A percentile compares a stretch with the other conserved stretches of the same genome.
phyloP scores from a whole-genome alignment of 2,888 invertebrate genomes.

The Coleophora flavipennella region DNA sequence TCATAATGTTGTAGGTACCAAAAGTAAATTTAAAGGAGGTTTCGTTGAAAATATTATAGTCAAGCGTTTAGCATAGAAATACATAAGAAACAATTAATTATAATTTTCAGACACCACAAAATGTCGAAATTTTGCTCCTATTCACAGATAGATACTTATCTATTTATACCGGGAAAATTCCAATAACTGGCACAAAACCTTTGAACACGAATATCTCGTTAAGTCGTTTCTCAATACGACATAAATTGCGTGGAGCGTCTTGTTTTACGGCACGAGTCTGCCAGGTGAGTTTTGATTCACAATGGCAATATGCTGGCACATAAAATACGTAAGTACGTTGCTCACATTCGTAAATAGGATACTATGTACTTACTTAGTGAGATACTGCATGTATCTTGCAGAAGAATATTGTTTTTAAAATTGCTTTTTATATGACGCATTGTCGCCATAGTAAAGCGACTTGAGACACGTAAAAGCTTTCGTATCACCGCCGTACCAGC shows the following conservation, averaged over 20 bases:
- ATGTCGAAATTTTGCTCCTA: too few species aligned
- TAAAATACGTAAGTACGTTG: conserved; percentile 32
- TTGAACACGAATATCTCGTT: conserved; percentile 3
- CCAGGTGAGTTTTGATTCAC: conserved; percentile 16
- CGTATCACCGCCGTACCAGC: conserved; percentile 17
- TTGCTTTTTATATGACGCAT: conserved; percentile 33
- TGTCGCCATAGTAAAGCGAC: conserved; percentile 37
- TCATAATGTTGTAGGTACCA: too few species aligned
- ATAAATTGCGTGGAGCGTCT: neutral
- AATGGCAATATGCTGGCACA: conserved; percentile 31
- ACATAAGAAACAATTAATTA: too few species aligned
- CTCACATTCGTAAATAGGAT: conserved; percentile 26
- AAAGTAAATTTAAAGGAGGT: too few species aligned
- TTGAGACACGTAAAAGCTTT: conserved; percentile 36
- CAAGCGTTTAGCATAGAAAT: too few species aligned
- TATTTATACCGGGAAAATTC: too few species aligned
- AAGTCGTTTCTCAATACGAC: too few species aligned
- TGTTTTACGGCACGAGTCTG: too few species aligned
- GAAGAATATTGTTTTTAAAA: conserved; percentile 34
- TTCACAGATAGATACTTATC: too few species aligned
- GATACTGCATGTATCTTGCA: conserved; percentile 17
- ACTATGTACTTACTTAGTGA: neutral
- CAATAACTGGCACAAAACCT: too few species aligned
- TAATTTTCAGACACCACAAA: too few species aligned
- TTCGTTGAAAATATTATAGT: too few species aligned